Evolutionary conservation across 2,113 vertebrate species (phyloP).

Genomic region (Callithrix jacchus): DNA sequence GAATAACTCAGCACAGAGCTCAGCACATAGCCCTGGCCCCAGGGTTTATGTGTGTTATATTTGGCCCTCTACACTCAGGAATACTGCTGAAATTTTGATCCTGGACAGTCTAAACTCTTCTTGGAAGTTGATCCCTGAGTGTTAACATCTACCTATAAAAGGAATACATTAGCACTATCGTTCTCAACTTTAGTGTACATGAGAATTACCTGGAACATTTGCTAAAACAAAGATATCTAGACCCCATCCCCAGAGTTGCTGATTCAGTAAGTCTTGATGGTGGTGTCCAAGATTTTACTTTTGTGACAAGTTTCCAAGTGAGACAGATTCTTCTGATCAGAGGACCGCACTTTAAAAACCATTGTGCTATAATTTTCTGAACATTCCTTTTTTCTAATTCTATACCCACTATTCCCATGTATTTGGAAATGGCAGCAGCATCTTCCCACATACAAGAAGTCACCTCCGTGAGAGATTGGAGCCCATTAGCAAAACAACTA

Average conservation of each 20-base stretch:
- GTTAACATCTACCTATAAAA: neutral
- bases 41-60: neutral
- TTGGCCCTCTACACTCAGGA: neutral
- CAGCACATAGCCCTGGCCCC: neutral
- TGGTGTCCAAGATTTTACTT: neutral
- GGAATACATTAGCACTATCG: neutral
- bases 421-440: neutral
- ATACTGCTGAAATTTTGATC: neutral
- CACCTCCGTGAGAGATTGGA: neutral
- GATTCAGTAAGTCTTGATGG: neutral
- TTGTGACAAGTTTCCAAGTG: neutral
- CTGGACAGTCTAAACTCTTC: neutral
- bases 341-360: neutral
- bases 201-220: neutral
- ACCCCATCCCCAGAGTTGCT: neutral
- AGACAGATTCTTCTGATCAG: neutral
- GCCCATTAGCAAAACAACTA: neutral
- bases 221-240: neutral
- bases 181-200: neutral
- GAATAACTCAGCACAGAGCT: neutral
- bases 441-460: neutral
- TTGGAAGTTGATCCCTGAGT: neutral
- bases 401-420: neutral
- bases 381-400: neutral
- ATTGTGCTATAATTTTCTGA: neutral